Evolutionary conservation across 30 jellyfish, hydroid and myxozoan genomes (phyloP).

Genomic region (Morbakka virulenta): DNA sequence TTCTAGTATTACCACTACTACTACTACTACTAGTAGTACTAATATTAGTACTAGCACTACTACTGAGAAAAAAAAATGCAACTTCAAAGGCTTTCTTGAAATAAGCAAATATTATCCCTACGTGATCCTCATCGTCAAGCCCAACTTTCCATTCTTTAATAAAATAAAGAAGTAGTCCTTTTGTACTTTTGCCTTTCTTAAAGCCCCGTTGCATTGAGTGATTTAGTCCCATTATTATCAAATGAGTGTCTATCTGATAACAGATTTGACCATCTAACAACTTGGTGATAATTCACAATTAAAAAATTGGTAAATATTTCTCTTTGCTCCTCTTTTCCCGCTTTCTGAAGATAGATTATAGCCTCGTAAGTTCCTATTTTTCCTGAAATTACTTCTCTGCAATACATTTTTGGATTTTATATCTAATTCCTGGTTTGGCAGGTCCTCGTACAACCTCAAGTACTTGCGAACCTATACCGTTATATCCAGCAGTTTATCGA

Average conservation of each 20-base stretch:
- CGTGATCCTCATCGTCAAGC: constrained; percentile 22
- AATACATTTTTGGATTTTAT: constrained; percentile 8
- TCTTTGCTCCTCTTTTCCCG: constrained; percentile 26
- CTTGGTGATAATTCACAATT: constrained; percentile 19
- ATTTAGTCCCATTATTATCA: constrained; percentile 2
- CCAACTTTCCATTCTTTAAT: constrained; percentile 40
- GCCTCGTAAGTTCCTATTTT: constrained; percentile 35
- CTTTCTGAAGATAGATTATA: constrained; percentile 23
- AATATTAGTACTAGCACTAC: too few relatives aligned
- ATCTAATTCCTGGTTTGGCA: constrained; percentile 16
- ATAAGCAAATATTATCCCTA: constrained; percentile 12
- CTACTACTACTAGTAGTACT: too few relatives aligned
- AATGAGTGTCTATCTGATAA: constrained; percentile 25
- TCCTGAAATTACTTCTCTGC: too few relatives aligned
- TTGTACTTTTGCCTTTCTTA: constrained; percentile 40
- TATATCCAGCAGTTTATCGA: constrained; percentile 14
- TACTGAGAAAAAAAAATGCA: too few relatives aligned
- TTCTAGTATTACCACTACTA: too few relatives aligned
- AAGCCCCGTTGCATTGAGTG: too few relatives aligned
- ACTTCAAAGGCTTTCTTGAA: constrained; percentile 46
- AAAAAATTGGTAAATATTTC: constrained; percentile 48
- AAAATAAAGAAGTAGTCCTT: constrained; percentile 35
- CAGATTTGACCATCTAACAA: constrained; percentile 31
- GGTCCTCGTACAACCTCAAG: constrained; percentile 6
- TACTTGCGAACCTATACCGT: constrained; percentile 6